Evolutionary conservation across 1,140 invertebrate genomes (phyloP), one percentile per base, ranked within the genome.

Genomic region (Drosophila fuyamai): DNA sequence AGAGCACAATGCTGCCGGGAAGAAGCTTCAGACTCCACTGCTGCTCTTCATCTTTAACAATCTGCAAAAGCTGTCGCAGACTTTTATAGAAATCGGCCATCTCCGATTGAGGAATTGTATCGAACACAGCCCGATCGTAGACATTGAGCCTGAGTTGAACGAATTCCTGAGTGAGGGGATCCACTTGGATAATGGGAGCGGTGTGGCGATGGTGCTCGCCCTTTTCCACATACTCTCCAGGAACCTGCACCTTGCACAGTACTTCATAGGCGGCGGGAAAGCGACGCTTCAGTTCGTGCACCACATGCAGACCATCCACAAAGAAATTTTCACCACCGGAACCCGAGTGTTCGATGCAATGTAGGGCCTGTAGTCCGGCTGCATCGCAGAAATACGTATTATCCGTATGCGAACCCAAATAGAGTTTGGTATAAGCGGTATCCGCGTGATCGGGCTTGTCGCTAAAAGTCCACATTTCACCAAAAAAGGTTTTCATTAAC

Each of bases 361-460:
- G 96, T 32, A 96, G 94, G 7, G 96, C 93, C 92, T 96, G 94
- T 18, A 96, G 86, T 0, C 95, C 96, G 36, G 95, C 94, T n/a
- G 96, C 94, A 90, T 96, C 94, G 53, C 93, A 94, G 55, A 96
- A 95, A 78, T 96, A 97, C 0, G 96, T 96, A 48, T 94, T 96
- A 83, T 96, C 96, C 16, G 94, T 96, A 63, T 95, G 94, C 0
- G 92, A 89, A 6, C 93, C 93, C 0, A 95, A 67, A 29, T 93
- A 92, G 4, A 94, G 63, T 35, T 93, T 94, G 0, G 94, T 94
- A 74, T 96, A 96, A 0, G 96, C 95, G 0, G 95, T 95, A 76
- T 97, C 96, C 0, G 94, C 93, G 58, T 95, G 94, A 29, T 93
- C 93, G 23, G 93, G 81, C 35, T 93, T 91, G 7, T 94, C 93